These are phyloP conservation scores for Myopa testacea DNA, from an alignment of 2,888 invertebrate species.

Conservation along the genomic window DNA sequence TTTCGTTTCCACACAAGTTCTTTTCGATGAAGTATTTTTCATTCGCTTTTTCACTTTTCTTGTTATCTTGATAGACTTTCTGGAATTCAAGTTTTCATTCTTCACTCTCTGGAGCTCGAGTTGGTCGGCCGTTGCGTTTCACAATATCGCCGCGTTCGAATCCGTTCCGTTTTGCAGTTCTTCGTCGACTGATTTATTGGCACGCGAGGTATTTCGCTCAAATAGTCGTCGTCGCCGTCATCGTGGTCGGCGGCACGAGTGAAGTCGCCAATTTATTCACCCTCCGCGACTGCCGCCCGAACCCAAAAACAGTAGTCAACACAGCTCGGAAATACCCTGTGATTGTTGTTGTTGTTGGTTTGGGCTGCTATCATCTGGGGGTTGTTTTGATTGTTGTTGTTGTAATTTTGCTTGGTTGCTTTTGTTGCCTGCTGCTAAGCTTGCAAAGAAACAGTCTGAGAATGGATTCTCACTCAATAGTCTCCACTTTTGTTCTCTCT, in stretches of 20 bases:
- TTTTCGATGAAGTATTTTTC: slow-evolving; percentile 1
- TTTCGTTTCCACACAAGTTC: not conserved
- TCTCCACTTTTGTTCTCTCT: not conserved
- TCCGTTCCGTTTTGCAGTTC: slow-evolving; percentile 44
- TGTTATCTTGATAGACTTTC: not conserved
- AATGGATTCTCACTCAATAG: slow-evolving; percentile 1
- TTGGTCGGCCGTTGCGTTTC: slow-evolving; percentile 11
- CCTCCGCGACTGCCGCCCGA: slow-evolving; percentile 15
- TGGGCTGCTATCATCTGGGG: not conserved
- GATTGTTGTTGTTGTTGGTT: not conserved
- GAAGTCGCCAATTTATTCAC: slow-evolving; percentile 11
- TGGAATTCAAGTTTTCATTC: not conserved
- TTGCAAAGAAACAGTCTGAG: not conserved
- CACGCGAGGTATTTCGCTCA: slow-evolving; percentile 47
- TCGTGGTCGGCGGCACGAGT: slow-evolving; percentile 1
- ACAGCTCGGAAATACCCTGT: slow-evolving; percentile 48
- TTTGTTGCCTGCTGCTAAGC: slow-evolving; percentile 7
- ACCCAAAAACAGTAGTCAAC: slow-evolving; percentile 14
- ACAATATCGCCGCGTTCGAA: not conserved
- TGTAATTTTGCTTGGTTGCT: not conserved
- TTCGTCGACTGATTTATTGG: slow-evolving; percentile 52
- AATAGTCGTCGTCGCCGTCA: slow-evolving; percentile 34
- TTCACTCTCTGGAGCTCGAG: slow-evolving; percentile 28
- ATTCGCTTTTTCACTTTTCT: slow-evolving; percentile 1
- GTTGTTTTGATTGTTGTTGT: not conserved